A percentile compares a stretch with the other conserved stretches of the same genome.
Conservation (phyloP, 1,140 invertebrate species). For the Drosophila virilis region DNA sequence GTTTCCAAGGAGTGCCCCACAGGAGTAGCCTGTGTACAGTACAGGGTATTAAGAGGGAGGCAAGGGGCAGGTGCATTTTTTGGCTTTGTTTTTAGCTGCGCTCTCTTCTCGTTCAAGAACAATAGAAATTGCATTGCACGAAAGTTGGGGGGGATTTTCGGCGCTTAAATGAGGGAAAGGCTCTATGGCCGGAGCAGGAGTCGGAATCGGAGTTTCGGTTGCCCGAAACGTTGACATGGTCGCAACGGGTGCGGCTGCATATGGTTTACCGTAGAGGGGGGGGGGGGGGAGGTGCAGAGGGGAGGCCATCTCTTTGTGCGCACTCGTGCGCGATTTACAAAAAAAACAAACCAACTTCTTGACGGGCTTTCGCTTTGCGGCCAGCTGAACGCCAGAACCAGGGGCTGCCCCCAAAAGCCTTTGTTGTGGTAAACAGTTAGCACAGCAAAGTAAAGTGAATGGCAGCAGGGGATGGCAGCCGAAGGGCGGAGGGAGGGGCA, state of each 20-base stretch:
- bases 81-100: slow-evolving; percentile 45
- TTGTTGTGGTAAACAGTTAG: slow-evolving; percentile 71
- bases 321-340: slow-evolving; percentile 72
- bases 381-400: slow-evolving; percentile 29
- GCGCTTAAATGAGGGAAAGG: slow-evolving; percentile 40
- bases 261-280: slow-evolving; percentile 5
- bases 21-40: slow-evolving; percentile 40
- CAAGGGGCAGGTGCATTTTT: slow-evolving; percentile 18
- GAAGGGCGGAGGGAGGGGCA: neutral
- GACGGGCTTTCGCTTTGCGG: slow-evolving; percentile 66
- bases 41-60: neutral
- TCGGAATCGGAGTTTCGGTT: neutral
- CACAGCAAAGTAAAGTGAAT: slow-evolving; percentile 15
- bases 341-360: slow-evolving; percentile 58
- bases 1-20: slow-evolving; percentile 77
- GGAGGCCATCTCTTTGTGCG: slow-evolving; percentile 44
- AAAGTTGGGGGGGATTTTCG: slow-evolving; percentile 49
- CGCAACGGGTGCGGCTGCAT: slow-evolving; percentile 47
- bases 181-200: neutral
- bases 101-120: slow-evolving; percentile 50
- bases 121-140: slow-evolving; percentile 78
- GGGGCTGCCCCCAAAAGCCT: slow-evolving; percentile 29
- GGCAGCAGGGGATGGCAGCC: neutral
- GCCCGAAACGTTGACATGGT: slow-evolving; percentile 47
- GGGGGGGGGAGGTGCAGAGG: slow-evolving; percentile 1